Conservation (phyloP, 2,888 invertebrate genomes). For the Opisthograptis luteolata region DNA sequence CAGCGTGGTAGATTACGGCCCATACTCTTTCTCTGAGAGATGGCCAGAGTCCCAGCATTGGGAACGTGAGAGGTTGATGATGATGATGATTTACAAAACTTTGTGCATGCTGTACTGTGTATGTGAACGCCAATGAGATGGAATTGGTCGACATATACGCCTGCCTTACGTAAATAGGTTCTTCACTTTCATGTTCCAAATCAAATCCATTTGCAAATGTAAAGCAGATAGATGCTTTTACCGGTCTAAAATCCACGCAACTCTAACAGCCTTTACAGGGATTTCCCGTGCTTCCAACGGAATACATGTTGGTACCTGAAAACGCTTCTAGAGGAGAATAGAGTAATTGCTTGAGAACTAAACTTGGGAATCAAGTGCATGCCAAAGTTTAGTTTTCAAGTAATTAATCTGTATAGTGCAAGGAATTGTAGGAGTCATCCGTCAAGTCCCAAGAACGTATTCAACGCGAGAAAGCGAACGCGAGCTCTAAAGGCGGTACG, state of each 20-base stretch:
- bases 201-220: slow-evolving; percentile 26
- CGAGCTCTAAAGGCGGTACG: slow-evolving; percentile 43
- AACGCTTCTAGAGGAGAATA: slow-evolving; percentile 37
- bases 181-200: slow-evolving; percentile 19
- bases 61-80: no score
- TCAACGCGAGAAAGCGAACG: slow-evolving; percentile 45
- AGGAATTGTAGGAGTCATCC: slow-evolving; percentile 47
- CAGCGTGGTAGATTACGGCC: no score
- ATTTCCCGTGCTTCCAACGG: slow-evolving; percentile 20
- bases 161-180: slow-evolving; percentile 4
- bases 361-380: slow-evolving; percentile 56
- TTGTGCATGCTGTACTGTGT: no score
- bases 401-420: slow-evolving; percentile 54
- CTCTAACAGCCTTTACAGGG: slow-evolving; percentile 13
- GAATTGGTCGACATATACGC: background rate
- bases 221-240: slow-evolving; percentile 17
- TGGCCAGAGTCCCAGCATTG: no score
- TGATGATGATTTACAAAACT: no score
- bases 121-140: no score
- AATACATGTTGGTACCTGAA: slow-evolving; percentile 23
- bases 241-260: slow-evolving; percentile 14
- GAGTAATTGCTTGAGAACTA: slow-evolving; percentile 56
- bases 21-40: no score
- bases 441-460: slow-evolving; percentile 48
- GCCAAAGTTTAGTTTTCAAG: slow-evolving; percentile 50